A percentile compares a stretch with the other conserved stretches of the same genome.
Conservation (phyloP, 2,113 vertebrate species). For the Meriones unguiculatus region DNA sequence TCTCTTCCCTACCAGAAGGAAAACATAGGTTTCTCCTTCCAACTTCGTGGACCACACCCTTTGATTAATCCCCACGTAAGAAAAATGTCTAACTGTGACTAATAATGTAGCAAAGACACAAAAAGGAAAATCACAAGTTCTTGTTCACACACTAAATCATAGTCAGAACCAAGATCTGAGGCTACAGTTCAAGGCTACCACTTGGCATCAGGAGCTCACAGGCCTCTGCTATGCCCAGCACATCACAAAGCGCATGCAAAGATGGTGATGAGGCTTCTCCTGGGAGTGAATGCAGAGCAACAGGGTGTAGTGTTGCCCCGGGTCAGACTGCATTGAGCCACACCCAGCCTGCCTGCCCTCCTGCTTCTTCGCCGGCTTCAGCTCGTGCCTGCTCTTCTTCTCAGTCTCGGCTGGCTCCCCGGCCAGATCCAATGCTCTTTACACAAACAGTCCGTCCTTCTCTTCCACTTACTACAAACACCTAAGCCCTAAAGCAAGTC, state of each 20-base stretch:
- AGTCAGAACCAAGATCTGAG: background rate
- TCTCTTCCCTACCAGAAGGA: background rate
- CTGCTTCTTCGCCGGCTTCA: background rate
- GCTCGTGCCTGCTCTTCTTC: background rate
- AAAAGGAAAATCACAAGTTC: background rate
- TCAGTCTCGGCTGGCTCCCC: slow-evolving; percentile 12
- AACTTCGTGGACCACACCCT: background rate
- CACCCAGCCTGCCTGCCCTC: background rate
- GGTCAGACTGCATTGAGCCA: background rate
- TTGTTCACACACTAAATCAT: background rate
- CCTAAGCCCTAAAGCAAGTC: background rate
- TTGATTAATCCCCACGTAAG: background rate
- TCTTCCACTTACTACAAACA: background rate
- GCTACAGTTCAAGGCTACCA: background rate
- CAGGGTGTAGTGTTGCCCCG: background rate
- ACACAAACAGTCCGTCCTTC: slow-evolving; percentile 31
- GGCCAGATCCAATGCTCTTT: slow-evolving; percentile 1
- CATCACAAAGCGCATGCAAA: accelerated
- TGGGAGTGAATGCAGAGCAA: too few relatives aligned
- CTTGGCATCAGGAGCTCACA: background rate
- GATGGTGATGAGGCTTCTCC: accelerated
- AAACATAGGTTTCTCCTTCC: background rate
- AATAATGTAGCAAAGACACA: background rate
- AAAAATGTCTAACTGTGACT: background rate
- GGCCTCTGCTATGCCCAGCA: background rate